Conservation (phyloP, 2,797 vertebrate genomes). For the Kryptolebias ocellatus region DNA sequence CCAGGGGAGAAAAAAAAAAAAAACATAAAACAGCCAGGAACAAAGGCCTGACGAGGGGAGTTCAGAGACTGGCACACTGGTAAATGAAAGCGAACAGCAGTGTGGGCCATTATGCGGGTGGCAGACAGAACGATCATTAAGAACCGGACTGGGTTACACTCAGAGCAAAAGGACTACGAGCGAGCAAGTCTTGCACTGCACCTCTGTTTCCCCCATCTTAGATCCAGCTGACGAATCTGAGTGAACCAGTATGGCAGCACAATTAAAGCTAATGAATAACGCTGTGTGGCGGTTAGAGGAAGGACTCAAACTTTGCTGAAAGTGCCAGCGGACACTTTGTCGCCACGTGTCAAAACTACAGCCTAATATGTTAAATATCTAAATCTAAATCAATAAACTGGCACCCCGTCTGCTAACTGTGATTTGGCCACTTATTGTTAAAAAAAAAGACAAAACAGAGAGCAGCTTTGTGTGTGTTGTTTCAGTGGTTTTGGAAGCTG, state of each 20-base stretch:
- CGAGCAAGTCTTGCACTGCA: constrained; percentile 61
- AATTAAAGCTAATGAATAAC: constrained; percentile 66
- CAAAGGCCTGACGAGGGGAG: constrained; percentile 78
- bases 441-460: constrained; percentile 64
- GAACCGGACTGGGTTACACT: constrained; percentile 70
- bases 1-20: constrained; percentile 41
- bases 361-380: constrained; percentile 24
- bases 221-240: constrained; percentile 75
- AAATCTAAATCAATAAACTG: constrained; percentile 51
- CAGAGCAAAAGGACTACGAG: constrained; percentile 59
- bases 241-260: constrained; percentile 66
- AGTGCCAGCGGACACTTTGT: constrained; percentile 34
- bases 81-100: constrained; percentile 81
- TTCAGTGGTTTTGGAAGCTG: constrained; percentile 56
- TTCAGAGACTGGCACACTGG: constrained; percentile 75
- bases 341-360: constrained; percentile 19
- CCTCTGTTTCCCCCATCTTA: constrained; percentile 52
- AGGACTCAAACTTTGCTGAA: constrained; percentile 65
- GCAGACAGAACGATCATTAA: constrained; percentile 81
- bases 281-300: constrained; percentile 50
- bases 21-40: constrained; percentile 79
- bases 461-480: constrained; percentile 44
- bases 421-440: constrained; percentile 56
- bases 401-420: constrained; percentile 45
- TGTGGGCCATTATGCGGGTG: constrained; percentile 78